Evolutionary conservation across 1,140 invertebrate species (phyloP).

Genomic region (Drosophila lacteicornis): DNA sequence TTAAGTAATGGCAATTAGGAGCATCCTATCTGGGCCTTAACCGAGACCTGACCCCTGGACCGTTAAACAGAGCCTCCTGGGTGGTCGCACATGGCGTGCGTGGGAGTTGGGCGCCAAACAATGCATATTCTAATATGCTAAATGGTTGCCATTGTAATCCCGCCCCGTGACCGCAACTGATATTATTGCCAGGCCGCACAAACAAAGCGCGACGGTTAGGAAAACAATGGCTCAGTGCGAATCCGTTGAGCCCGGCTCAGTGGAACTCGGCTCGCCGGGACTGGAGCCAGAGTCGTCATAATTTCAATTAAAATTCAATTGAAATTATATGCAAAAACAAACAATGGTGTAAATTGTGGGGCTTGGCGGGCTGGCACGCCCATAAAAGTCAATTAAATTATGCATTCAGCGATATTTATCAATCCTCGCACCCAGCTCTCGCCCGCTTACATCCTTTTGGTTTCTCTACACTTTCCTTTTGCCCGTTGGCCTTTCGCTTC

Average conservation of each 20-base stretch:
- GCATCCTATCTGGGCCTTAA: background rate
- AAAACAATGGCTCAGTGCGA: slow-evolving; percentile 58
- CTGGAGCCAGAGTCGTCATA: slow-evolving; percentile 42
- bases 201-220: slow-evolving; percentile 54
- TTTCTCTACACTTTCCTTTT: background rate
- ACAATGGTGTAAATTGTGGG: slow-evolving; percentile 69
- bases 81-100: slow-evolving; percentile 17
- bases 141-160: slow-evolving; percentile 54
- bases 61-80: slow-evolving; percentile 3
- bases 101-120: slow-evolving; percentile 54
- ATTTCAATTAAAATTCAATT: slow-evolving; percentile 83
- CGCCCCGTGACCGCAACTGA: slow-evolving; percentile 20
- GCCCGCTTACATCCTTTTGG: background rate
- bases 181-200: slow-evolving; percentile 35
- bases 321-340: slow-evolving; percentile 76
- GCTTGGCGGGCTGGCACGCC: slow-evolving; percentile 30
- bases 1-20: slow-evolving; percentile 38
- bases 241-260: slow-evolving; percentile 32
- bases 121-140: slow-evolving; percentile 63
- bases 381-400: slow-evolving; percentile 58
- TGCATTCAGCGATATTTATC: slow-evolving; percentile 59
- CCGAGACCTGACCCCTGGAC: slow-evolving; percentile 4
- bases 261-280: background rate
- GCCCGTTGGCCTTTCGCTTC: slow-evolving; percentile 22
- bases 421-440: background rate